Percentiles rank a stretch among this genome's conserved stretches.
Evolutionary conservation across 2,888 invertebrate genomes (phyloP).

Genomic region (Oligia strigilis): DNA sequence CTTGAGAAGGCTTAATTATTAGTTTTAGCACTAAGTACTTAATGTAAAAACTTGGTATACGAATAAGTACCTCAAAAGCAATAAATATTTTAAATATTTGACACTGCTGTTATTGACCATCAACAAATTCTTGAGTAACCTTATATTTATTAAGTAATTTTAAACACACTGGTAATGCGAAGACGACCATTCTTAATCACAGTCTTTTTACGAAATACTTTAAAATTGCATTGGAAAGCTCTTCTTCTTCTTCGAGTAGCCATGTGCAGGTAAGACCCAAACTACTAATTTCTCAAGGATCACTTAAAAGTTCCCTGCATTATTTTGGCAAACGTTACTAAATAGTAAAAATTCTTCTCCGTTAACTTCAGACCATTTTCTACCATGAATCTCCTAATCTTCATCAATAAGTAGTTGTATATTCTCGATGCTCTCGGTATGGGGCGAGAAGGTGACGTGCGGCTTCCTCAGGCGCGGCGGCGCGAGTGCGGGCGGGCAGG

Average conservation of each 20-base stretch:
- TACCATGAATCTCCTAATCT: constrained; percentile 50
- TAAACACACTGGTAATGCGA: constrained; percentile 38
- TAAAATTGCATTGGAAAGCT: constrained; percentile 26
- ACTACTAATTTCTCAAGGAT: neutral
- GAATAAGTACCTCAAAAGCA: constrained; percentile 49
- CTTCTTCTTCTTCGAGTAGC: constrained; percentile 5
- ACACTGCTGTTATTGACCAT: constrained; percentile 30
- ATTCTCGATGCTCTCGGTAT: constrained; percentile 71
- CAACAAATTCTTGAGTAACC: constrained; percentile 21
- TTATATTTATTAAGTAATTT: constrained; percentile 30
- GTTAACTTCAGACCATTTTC: constrained; percentile 25
- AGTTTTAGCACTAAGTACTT: constrained; percentile 33
- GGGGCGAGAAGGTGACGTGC: constrained; percentile 72
- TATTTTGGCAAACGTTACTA: neutral
- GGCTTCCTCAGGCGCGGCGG: constrained; percentile 55
- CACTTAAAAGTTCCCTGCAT: neutral
- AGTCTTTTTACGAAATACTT: constrained; percentile 41
- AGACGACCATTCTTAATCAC: constrained; percentile 12
- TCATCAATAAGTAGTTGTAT: constrained; percentile 63
- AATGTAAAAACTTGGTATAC: constrained; percentile 33
- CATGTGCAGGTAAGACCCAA: neutral
- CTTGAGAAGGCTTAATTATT: constrained; percentile 37
- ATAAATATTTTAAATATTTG: constrained; percentile 49
- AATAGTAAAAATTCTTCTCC: neutral
- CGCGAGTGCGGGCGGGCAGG: constrained; percentile 71